Percentiles rank a stretch among this genome's conserved stretches.
phyloP scores from a whole-genome alignment of 2,888 invertebrate species.

The Andrena bucephala region DNA sequence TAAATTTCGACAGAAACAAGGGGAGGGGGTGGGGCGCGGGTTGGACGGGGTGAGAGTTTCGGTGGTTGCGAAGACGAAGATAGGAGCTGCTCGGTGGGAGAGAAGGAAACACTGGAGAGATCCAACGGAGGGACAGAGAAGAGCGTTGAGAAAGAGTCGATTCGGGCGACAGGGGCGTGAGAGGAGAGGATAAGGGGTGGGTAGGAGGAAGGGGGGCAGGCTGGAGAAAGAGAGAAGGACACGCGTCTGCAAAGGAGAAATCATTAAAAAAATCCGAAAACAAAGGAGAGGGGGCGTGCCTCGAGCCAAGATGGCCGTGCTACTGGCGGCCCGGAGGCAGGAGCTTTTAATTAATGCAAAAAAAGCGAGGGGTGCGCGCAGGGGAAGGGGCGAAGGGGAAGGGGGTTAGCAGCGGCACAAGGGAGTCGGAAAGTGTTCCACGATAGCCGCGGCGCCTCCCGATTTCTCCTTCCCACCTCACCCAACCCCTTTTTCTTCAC shows the following conservation, averaged over 20 bases:
- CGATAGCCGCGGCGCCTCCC: conserved; percentile 56
- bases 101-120: background rate
- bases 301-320: conserved; percentile 84
- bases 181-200: background rate
- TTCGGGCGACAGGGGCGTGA: background rate
- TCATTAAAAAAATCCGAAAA: conserved; percentile 83
- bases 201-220: no score
- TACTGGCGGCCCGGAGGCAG: conserved; percentile 80
- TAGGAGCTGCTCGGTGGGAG: conserved; percentile 4
- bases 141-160: conserved; percentile 2
- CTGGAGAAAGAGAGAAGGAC: conserved; percentile 48
- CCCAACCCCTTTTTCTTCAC: conserved; percentile 31
- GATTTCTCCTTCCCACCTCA: conserved; percentile 49
- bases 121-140: conserved; percentile 1
- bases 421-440: conserved; percentile 48
- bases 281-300: conserved; percentile 84
- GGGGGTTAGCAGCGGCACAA: conserved; percentile 54
- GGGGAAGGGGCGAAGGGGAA: conserved; percentile 25
- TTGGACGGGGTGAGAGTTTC: conserved; percentile 10
- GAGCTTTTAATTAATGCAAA: conserved; percentile 84
- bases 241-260: conserved; percentile 76
- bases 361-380: conserved; percentile 69
- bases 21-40: conserved; percentile 7
- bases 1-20: conserved; percentile 56
- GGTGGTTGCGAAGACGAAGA: conserved; percentile 29